Percentiles rank a stretch among this genome's conserved stretches.
Evolutionary conservation across 2,113 vertebrate genomes (phyloP).

Genomic region (Brachypodius melanocephalos): DNA sequence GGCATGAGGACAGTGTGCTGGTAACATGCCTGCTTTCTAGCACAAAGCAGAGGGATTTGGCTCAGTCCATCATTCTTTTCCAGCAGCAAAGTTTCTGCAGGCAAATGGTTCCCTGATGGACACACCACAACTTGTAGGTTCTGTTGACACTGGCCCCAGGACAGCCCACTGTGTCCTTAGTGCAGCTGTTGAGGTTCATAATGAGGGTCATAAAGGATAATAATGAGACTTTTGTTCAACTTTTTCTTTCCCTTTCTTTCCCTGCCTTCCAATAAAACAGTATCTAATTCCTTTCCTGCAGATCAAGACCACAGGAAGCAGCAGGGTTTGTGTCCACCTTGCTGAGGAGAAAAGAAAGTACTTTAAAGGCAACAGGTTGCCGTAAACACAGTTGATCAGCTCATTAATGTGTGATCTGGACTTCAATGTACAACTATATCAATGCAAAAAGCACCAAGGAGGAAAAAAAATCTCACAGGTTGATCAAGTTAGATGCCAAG

Average conservation of each 20-base stretch:
- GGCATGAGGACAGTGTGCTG: neutral
- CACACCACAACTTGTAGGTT: neutral
- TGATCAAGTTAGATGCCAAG: neutral
- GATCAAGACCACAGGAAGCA: neutral
- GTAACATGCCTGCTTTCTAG: neutral
- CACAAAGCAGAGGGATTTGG: neutral
- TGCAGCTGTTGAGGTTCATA: neutral
- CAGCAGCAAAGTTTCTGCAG: neutral
- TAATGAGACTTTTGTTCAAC: neutral
- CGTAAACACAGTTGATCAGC: neutral
- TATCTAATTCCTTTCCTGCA: neutral
- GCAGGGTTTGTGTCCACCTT: neutral
- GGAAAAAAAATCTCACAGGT: neutral
- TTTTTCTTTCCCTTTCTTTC: neutral
- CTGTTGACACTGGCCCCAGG: neutral
- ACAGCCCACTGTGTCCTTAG: neutral
- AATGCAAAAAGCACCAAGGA: neutral
- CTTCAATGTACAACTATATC: neutral
- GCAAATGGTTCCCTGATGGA: neutral
- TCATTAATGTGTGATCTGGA: neutral
- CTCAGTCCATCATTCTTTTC: neutral
- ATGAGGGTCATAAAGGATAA: neutral
- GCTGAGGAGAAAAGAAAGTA: neutral
- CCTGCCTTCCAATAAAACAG: rapidly evolving
- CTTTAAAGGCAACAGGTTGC: neutral